Base-by-base conservation (phyloP, 2,888 invertebrate species). In the Cheilosia soror region DNA sequence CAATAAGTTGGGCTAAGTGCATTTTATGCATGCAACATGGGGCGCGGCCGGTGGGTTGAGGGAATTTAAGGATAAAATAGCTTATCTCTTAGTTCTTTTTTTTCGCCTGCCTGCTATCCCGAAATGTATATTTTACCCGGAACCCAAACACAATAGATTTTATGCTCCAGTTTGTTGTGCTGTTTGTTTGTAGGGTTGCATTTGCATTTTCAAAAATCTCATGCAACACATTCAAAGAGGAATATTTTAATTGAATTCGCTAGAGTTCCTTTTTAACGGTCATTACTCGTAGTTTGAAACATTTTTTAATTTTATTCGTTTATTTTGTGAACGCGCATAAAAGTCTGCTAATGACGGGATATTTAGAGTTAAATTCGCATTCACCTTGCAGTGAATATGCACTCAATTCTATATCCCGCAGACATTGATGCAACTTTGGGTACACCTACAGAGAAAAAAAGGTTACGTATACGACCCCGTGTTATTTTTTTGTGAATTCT, bases 1-100 rank as follows among this genome's bases (percentile, higher is more conserved):
- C 83, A 84, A 75, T 84, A 84, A 84, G 79, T 84, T 84, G 79
- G 65, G 47, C 66, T 84, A 83, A 83, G 83, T 83, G 83, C 73
- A 73, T 83, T 83, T 83, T 78, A 73, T 78, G 63, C 63, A 79
- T 76, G 53, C 76, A 42, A n/a, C 40, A 7, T 15, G 44, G 37
- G 62, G 25, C 55, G 33, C 11, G 3, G 20, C 9, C 42, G 31
- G 42, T 40, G 29, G 47, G 76, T 31, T 53, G 73, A 62, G 58
- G 49, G 83, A 75, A 75, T 84, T 78, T 79, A 73, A 65, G 79
- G 73, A 79, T 83, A 75, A 79, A 83, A 62, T 83, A 73, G 83
- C 53, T 83, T 83, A 84, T 79, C 79, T 73, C 51, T 57, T 29
- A 29, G 57, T 68, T 62, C 49, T 58, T 1, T 6, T 25, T n/a